A percentile compares a stretch with the other conserved stretches of the same genome.
Conservation (phyloP, 2,113 vertebrate species). For the Gavialis gangeticus region DNA sequence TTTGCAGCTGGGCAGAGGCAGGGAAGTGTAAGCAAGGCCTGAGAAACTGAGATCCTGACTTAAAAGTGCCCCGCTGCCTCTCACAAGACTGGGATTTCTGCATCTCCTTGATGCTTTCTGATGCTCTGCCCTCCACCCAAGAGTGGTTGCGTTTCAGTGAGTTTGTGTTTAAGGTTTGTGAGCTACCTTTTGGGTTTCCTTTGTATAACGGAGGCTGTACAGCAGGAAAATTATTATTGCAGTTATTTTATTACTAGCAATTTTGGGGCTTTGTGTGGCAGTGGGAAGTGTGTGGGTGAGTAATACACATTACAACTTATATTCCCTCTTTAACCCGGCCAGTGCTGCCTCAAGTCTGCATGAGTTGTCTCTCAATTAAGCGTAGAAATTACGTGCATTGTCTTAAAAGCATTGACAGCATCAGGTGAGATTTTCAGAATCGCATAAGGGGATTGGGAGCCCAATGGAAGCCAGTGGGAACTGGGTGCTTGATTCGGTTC, state of each 20-base stretch:
- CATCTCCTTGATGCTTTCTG: not conserved
- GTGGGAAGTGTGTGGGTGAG: slow-evolving; percentile 36
- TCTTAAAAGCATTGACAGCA: not conserved
- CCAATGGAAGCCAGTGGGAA: not conserved
- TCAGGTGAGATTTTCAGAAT: not conserved
- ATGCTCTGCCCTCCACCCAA: not conserved
- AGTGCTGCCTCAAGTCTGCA: not conserved
- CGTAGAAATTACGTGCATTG: not conserved
- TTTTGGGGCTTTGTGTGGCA: slow-evolving; percentile 48
- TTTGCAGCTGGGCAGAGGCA: not conserved
- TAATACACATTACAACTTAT: slow-evolving; percentile 53
- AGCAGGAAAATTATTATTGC: not conserved
- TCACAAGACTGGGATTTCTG: not conserved
- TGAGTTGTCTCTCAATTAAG: not conserved
- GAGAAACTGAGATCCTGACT: not conserved
- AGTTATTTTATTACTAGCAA: slow-evolving; percentile 2
- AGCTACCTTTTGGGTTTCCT: not conserved
- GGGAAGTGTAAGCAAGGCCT: not conserved
- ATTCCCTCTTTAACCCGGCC: slow-evolving; percentile 30
- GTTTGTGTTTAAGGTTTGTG: not conserved
- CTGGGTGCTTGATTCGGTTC: not conserved
- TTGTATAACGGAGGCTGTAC: not conserved
- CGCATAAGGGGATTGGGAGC: not conserved
- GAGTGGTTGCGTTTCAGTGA: not conserved
- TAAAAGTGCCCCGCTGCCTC: not conserved